Conservation (phyloP, 2,888 invertebrate genomes). For the Camptogramma bilineatum region DNA sequence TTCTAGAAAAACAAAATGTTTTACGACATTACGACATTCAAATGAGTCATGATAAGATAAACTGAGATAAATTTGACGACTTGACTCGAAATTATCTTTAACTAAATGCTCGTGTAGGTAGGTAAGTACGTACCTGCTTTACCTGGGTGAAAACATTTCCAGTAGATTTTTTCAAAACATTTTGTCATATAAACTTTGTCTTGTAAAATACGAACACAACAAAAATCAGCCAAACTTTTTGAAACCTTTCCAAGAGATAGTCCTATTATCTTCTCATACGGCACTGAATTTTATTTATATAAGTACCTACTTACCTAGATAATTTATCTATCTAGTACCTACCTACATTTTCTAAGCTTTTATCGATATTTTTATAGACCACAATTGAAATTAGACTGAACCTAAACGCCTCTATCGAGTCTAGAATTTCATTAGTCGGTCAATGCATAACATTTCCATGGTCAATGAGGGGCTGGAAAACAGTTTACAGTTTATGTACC, state of each 20-base stretch:
- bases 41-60: slow-evolving; percentile 19
- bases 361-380: not conserved
- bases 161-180: too few relatives aligned
- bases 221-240: too few relatives aligned
- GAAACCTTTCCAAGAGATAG: too few relatives aligned
- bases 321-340: not conserved
- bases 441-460: slow-evolving; percentile 28
- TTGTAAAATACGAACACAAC: too few relatives aligned
- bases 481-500: not conserved
- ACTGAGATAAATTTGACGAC: not conserved
- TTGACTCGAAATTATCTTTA: not conserved
- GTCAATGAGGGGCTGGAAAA: slow-evolving; percentile 15
- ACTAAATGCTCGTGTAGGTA: too few relatives aligned
- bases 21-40: not conserved
- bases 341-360: not conserved
- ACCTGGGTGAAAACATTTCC: too few relatives aligned
- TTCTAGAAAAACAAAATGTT: not conserved
- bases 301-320: not conserved
- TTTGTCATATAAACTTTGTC: too few relatives aligned
- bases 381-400: slow-evolving; percentile 3
- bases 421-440: slow-evolving; percentile 15
- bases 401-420: slow-evolving; percentile 6
- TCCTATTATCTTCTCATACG: too few relatives aligned
- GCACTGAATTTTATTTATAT: not conserved
- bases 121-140: too few relatives aligned